Evolutionary conservation across 1,140 invertebrate genomes (phyloP).

Genomic region (Calliphora vicina): DNA sequence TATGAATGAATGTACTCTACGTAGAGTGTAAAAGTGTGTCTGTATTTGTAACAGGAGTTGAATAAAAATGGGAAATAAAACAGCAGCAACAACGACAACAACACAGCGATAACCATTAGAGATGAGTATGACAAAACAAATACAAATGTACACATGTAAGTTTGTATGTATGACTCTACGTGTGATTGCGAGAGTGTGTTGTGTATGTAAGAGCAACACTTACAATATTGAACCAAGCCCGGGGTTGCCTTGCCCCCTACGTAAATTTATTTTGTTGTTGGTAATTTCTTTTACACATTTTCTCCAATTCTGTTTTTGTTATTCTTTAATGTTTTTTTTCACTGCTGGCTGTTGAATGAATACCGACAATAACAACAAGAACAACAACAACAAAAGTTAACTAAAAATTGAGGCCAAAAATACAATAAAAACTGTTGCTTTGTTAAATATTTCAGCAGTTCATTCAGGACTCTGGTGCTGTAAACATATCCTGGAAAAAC

Average conservation of each 20-base stretch:
- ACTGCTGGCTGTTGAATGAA: slow-evolving; percentile 7
- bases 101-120: not conserved
- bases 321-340: not conserved
- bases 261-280: not conserved
- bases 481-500: slow-evolving; percentile 35
- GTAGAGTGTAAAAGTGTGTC: not conserved
- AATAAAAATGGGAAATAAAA: not conserved
- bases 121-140: not conserved
- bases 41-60: not conserved
- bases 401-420: slow-evolving; percentile 38
- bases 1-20: not conserved
- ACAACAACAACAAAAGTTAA: slow-evolving; percentile 12
- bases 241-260: not conserved
- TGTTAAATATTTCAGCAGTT: slow-evolving; percentile 52
- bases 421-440: slow-evolving; percentile 58
- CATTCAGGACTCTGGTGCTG: slow-evolving; percentile 60
- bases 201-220: not conserved
- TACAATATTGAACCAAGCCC: not conserved
- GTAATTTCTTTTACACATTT: not conserved
- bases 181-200: not conserved
- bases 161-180: not conserved
- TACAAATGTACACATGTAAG: not conserved
- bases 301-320: not conserved
- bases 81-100: not conserved
- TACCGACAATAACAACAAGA: not conserved